Evolutionary conservation across 2,888 invertebrate genomes (phyloP), one percentile per base, ranked within the genome.

Genomic region (Schrankia costaestrigalis): DNA sequence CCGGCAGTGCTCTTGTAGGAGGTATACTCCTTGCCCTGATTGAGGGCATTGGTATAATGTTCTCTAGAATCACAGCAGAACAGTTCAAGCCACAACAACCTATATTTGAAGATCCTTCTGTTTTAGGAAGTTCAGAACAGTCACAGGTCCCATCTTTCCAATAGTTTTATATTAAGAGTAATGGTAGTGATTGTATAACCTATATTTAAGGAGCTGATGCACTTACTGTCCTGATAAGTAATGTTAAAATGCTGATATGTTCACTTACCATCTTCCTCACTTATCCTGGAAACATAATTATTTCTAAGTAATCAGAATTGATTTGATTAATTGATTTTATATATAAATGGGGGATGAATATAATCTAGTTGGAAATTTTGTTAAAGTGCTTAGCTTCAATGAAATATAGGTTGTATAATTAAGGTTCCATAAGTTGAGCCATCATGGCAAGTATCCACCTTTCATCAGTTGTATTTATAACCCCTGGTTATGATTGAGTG

Each of bases 21-120:
- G 99, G 98, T 35, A 94, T 98, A 38, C 90, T 99, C 10, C 89
- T 99, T 42, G 98, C 98, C 2, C 90, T 99, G 48, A 99, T 99
- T 56, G 99, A 99, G 91, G 99, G 99, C 44, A 94, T 98, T 45
- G 97, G 98, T 49, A 97, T 99, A 57, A 88, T 98, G 73, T 94
- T 98, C 71, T 98, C 97, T 7, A 90, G 97, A 65, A 90, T 97
- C 66, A 93, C 95, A 15, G 97, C 98, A 0, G 97, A 97, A 68
- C 97, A 97, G 77, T 98, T 97, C 75, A 94, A 94, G 83, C 97
- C 97, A 23, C 93, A 93, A 31, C 84, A 91, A 27, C 92, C 94
- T 3, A 91, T 93, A 35, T 90, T 92, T 43, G 95, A 95, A 64
- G 95, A 95, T 71, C 94, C 95, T 0, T 90, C 93, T 15, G 92